Percentiles rank a stretch among this genome's conserved stretches.
Conservation (phyloP, 2,797 vertebrate species). For the Antennarius maculatus region DNA sequence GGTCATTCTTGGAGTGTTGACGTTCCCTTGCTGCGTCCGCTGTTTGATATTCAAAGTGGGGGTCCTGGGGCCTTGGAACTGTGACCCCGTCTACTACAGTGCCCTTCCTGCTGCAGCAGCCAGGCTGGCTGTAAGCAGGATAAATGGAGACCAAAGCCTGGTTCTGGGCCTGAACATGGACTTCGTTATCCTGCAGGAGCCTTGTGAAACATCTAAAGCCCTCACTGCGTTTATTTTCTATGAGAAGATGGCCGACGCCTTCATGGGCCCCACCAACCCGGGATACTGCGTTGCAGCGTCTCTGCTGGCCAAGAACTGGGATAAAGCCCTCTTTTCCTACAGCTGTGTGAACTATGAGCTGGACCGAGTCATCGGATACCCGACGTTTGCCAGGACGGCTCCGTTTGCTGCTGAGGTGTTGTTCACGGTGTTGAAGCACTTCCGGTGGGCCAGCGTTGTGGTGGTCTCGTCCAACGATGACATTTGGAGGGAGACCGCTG, state of each 20-base stretch:
- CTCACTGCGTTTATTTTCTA: conserved; percentile 78
- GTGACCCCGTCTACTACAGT: conserved; percentile 77
- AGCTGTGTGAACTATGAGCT: conserved; percentile 81
- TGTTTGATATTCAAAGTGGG: conserved; percentile 83
- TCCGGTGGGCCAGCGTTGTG: conserved; percentile 82
- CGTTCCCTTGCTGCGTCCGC: conserved; percentile 75
- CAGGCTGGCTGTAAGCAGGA: conserved; percentile 75
- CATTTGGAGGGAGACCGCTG: conserved; percentile 81
- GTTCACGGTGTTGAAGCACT: conserved; percentile 80
- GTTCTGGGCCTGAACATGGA: conserved; percentile 74
- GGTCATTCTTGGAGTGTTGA: conserved; percentile 77
- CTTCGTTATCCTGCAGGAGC: conserved; percentile 77
- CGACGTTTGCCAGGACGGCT: conserved; percentile 76
- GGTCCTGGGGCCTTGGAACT: conserved; percentile 85
- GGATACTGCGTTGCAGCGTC: conserved; percentile 84
- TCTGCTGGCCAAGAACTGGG: conserved; percentile 82
- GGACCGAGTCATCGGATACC: conserved; percentile 69
- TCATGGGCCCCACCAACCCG: conserved; percentile 81
- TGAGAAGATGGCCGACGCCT: conserved; percentile 70
- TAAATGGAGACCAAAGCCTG: conserved; percentile 72
- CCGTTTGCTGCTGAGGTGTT: conserved; percentile 76
- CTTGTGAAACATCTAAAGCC: conserved; percentile 83
- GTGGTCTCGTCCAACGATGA: conserved; percentile 85
- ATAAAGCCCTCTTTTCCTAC: conserved; percentile 81
- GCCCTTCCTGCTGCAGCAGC: conserved; percentile 75